Base-by-base conservation (phyloP, 2,113 vertebrate genomes). In the Psophia crepitans region DNA sequence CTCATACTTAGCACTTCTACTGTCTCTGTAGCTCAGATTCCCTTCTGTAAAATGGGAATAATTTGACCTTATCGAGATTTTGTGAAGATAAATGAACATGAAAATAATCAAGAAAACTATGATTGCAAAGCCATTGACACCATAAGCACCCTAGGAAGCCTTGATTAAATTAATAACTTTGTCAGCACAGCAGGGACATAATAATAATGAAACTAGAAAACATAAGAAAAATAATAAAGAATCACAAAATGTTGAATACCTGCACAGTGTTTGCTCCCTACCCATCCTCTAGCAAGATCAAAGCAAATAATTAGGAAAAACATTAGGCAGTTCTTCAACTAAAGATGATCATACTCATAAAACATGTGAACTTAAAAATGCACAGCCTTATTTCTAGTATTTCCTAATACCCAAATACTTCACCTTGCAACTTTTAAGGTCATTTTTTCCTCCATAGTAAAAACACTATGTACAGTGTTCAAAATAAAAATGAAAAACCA, bases 401-500 rank as follows among this genome's bases (percentile, higher is more conserved):
- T 88, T 77, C 70, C 35, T 56, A 60, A 58, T 14, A 53, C 11
- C 9, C 28, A 54, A 68, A 60, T 41, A 56, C 37, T 48, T 76
- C 20, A 63, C 24, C 77, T 53, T 7, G 9, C 14, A 81, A 58
- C 41, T 44, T 49, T 8, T 24, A 43, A 39, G 51, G 20, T 19
- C 0, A 2, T 39, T 63, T 84, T 84, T 48, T 56, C 53, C 53
- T 43, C 33, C 28, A 26, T 3, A 44, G 5, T 2, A 4, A 35
- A 46, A 86, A 11, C 0, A 0, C 23, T 54, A 41, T 1, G 3
- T 5, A n/a, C 51, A 58, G 17, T 2, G 9, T 15, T 24, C 30
- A 35, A 51, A 3, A 43, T 11, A 37, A 82, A 66, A 46, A 30
- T 6, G 5, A 58, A 46, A 95, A 43, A 3, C 0, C 14, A 6